Base-by-base conservation (phyloP, 2,888 invertebrate genomes). In the Drosophila rubida region DNA sequence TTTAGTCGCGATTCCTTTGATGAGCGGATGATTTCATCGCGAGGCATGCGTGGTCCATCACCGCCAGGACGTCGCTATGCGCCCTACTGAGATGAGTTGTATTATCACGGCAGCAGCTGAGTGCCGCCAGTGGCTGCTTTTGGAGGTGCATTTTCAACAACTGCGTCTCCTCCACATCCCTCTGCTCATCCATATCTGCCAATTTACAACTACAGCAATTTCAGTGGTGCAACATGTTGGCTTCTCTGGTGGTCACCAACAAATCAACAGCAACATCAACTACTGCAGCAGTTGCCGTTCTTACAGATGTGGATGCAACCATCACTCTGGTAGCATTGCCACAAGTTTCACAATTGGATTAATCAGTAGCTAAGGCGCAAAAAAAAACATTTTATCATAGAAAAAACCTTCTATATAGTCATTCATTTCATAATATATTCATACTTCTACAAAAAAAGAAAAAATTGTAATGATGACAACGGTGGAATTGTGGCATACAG, bases 1-100 rank as follows among this genome's bases (percentile, higher is more conserved):
- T 97, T 96, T 92, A 96, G 96, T 93, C 94, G 96, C 80, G 96
- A 97, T 93, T 95, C 96, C 48, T 97, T 96, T 92, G 96, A 97
- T 93, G 96, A 97, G 90, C 95, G 96, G 92, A 95, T 92, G 84
- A 87, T 91, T 74, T 91, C 91, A 25, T 90, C 92, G n/a, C 88
- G 91, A 14, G 92, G 92, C 51, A 94, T 96, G 94, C 95, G 96
- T 85, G 96, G 96, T 89, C 95, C 96, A 44, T 96, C 96, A 65
- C 96, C 96, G 68, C 95, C 96, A 80, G 95, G 96, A 92, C 95
- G 96, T 93, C 95, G 96, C 93, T 97, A 96, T 93, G 96, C 96
- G 91, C 96, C 96, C 78, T 96, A 96, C 93, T 96, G 92, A 92
- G 92, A 92, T 90, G 91, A 92, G 85, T 89, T 91, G 87, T 92